Evolutionary conservation across 2,113 vertebrate species (phyloP), one percentile per base, ranked within the genome.

Genomic region (Columba janthina): DNA sequence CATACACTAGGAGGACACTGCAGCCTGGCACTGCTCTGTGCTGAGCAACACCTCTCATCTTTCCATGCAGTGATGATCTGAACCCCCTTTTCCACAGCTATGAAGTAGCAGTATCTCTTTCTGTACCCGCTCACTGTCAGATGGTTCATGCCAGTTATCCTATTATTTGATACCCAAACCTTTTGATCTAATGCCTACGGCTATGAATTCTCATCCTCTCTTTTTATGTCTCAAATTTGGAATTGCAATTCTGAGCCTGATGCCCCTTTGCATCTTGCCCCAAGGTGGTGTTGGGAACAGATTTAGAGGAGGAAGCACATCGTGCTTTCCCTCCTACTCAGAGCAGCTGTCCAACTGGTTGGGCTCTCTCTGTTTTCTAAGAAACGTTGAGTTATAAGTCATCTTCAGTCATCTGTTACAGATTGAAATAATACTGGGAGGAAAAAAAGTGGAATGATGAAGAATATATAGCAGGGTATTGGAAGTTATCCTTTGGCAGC

Each of bases 91-190:
- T 46, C 21, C 19, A 20, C 32, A 56, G 26, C n/a, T 34, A 26
- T 0, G 1, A 51, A 32, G 46, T 31, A 17, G n/a, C 0, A 0
- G 11, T 44, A 29, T 18, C 69, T 73, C 38, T 29, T 70, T 73
- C 38, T 29, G 15, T 60, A 60, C 34, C 7, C 0, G 0, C 22
- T 57, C 38, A 5, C 15, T 28, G 5, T 65, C 4, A 2, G 6
- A n/a, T 11, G 26, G 14, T 40, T 71, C 44, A 36, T 31, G 18
- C 12, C 50, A 9, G 46, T 90, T 79, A 66, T 1, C 16, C 20
- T 60, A 7, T 21, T 24, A 10, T 74, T 81, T 79, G 28, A 21
- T 82, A 24, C 17, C 22, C 18, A 60, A 40, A 44, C 2, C 17
- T 90, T 75, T 54, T 60, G 29, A n/a, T 25, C 19, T 29, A 36